These are phyloP conservation scores for Apis cerana DNA, from an alignment of 1,140 invertebrate species.

Conservation along the genomic window DNA sequence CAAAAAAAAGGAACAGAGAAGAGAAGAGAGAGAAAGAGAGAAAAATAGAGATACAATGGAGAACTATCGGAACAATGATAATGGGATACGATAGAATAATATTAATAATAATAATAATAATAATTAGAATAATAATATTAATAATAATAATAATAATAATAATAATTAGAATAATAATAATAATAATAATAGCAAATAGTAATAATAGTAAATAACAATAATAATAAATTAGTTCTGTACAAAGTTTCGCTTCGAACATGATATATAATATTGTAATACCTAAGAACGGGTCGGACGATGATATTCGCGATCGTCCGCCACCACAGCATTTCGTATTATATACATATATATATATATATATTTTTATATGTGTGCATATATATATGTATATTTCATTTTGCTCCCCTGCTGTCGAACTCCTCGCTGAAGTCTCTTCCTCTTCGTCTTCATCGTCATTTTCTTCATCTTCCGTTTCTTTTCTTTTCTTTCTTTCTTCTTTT, in stretches of 20 bases:
- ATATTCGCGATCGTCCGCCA: constrained; percentile 52
- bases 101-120: constrained; percentile 55
- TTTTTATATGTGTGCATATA: not conserved
- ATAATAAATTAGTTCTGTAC: constrained; percentile 82
- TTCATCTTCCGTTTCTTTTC: constrained; percentile 4
- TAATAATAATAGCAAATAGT: constrained; percentile 65
- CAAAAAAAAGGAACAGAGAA: not conserved
- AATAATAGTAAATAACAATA: constrained; percentile 79
- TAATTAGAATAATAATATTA: constrained; percentile 37
- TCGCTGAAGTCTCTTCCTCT: constrained; percentile 21
- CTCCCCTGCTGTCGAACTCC: constrained; percentile 10
- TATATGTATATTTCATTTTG: constrained; percentile 11
- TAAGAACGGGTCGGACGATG: constrained; percentile 62
- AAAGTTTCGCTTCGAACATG: constrained; percentile 75
- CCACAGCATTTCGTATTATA: constrained; percentile 71
- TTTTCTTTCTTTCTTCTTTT: not conserved
- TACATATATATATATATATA: constrained; percentile 7
- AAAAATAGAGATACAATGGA: constrained; percentile 38
- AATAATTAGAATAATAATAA: constrained; percentile 69
- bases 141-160: constrained; percentile 66
- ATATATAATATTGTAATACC: constrained; percentile 66
- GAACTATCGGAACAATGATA: constrained; percentile 73
- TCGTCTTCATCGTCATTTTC: constrained; percentile 30
- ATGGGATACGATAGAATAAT: constrained; percentile 68
- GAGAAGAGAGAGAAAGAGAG: constrained; percentile 34